phyloP scores from a whole-genome alignment of 2,888 invertebrate genomes.

The Euzophera pinguis region DNA sequence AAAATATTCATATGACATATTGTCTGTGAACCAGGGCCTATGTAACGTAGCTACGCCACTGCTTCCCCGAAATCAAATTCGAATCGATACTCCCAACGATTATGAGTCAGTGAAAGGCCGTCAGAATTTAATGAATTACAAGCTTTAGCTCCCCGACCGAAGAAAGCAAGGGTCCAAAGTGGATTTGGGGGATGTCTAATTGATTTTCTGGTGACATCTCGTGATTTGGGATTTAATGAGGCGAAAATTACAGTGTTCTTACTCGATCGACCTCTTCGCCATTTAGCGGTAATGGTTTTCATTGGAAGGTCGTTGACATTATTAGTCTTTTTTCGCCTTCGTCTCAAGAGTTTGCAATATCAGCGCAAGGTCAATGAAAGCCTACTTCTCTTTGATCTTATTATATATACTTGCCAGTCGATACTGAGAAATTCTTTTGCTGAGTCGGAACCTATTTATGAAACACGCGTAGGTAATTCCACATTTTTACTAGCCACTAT shows the following conservation, averaged over 20 bases:
- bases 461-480: no score
- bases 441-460: no score
- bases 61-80: neutral
- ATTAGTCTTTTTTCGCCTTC: neutral
- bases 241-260: constrained; percentile 9
- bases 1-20: no score
- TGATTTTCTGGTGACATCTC: constrained; percentile 8
- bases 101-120: constrained; percentile 1
- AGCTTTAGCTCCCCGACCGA: neutral
- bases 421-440: no score
- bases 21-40: no score
- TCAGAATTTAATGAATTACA: constrained; percentile 9
- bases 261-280: neutral
- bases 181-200: constrained; percentile 9
- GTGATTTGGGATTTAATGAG: constrained; percentile 12
- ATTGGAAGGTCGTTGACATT: neutral
- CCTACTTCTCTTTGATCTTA: no score
- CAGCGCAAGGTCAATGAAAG: no score
- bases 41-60: neutral
- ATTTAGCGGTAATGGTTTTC: neutral
- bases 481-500: no score
- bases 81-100: constrained; percentile 5
- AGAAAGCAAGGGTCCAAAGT: constrained; percentile 9
- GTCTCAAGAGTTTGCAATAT: no score
- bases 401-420: no score